Evolutionary conservation across 2,113 vertebrate genomes (phyloP), one percentile per base, ranked within the genome.

Genomic region (Bostrychus sinensis): DNA sequence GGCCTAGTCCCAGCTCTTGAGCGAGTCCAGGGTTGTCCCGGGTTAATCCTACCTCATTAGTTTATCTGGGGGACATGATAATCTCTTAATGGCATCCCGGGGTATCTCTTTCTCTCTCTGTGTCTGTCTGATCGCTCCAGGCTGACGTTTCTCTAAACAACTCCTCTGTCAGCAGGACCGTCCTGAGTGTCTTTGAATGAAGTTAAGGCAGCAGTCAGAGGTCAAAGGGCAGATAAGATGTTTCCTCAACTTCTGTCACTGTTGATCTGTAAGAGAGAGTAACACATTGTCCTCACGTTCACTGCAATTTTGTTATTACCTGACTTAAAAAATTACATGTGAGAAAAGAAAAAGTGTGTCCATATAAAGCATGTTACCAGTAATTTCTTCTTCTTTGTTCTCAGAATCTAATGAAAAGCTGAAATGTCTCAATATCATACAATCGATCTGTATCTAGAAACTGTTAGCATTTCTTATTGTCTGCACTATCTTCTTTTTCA

Each of bases 11-110:
- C 5, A 42, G 19, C 56, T 1, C 61, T 6, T 68, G 57, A 75
- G 41, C 73, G 62, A 45, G 4, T 66, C 64, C 45, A 70, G 42
- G 34, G 59, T 79, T 56, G 53, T 17, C 42, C 56, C 38, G 54
- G 20, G 46, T 66, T 82, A 78, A 84, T 73, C 74, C 59, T 32
- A 23, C 43, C 46, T 57, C 41, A 60, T 65, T 68, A 34, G 71
- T 75, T 62, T 41, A 39, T 66, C 60, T 9, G 1, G 55, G 68
- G 39, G 13, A 20, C 72, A 46, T 56, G 11, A 20, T 86, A 86
- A 87, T 88, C 85, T 80, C 70, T 3, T 87, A 81, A 84, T 81
- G 72, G 75, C 48, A 55, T 70, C 72, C 60, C 26, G 62, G 80
- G 84, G 38, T 77, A 55, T 0, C 64, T 72, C 62, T 64, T 41